Evolutionary conservation across 2,113 vertebrate genomes (phyloP), one percentile per base, ranked within the genome.

Genomic region (Phaethon lepturus): DNA sequence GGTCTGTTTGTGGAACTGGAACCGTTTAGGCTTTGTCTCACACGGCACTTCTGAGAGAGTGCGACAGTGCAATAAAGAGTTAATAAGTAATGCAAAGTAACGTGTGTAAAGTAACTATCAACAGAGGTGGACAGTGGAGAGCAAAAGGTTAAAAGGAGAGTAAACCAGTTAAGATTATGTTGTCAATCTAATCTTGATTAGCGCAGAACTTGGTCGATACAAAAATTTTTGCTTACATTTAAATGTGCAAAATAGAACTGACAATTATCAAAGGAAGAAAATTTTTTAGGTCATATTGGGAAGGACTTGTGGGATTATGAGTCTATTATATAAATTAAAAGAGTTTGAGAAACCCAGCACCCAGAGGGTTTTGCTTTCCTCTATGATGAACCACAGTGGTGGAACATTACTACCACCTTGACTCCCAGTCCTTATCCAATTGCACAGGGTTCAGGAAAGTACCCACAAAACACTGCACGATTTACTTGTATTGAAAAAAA

Each of bases 361-460:
- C 6, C 4, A 6, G 23, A 1, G 33, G 5, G 3, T 20, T 50
- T 56, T 82, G 2, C 17, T 69, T 92, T 80, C 13, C 29, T 67
- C 25, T 26, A 0, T 17, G 16, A 19, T 58, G 42, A 76, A 29
- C 15, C 44, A 52, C 18, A 28, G 14, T 1, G 0, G 4, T 22
- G 16, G 8, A 60, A 47, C 11, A 6, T 69, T 69, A 8, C 24
- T 53, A 31, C 11, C 15, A 33, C 20, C 31, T 74, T 83, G n/a
- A 63, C 17, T 80, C 6, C 3, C 23, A 77, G 8, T 8, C 25
- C 7, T 66, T 59, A 73, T 11, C 8, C 17, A 83, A 44, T 17
- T 31, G 24, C 17, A 64, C 6, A 62, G 12, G 17, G 12, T 62
- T 17, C 52, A 90, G 16, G 10, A 80, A 9, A 94, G 24, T 23